These are phyloP conservation scores for Plemyria rubiginata DNA, from an alignment of 2,888 invertebrate genomes.

Conservation along the genomic window DNA sequence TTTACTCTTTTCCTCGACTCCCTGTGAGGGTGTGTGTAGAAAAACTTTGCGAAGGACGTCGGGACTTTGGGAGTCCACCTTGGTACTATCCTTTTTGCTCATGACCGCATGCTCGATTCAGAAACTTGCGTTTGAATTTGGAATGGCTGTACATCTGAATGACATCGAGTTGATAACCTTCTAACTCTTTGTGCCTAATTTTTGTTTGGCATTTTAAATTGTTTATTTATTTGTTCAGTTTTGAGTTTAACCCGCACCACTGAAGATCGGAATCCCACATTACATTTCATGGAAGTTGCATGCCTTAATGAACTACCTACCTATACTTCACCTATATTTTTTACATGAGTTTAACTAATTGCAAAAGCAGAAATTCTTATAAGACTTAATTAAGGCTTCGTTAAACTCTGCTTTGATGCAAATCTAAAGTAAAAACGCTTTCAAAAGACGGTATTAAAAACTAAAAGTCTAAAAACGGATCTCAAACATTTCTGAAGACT, in stretches of 20 bases:
- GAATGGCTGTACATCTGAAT: slow-evolving; percentile 32
- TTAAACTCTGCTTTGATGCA: slow-evolving; percentile 72
- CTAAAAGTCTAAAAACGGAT: slow-evolving; percentile 56
- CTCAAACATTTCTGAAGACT: slow-evolving; percentile 55
- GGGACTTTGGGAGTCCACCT: slow-evolving; percentile 16
- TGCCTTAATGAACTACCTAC: background rate
- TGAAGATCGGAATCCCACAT: background rate
- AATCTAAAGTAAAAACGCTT: slow-evolving; percentile 64
- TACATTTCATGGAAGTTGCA: background rate
- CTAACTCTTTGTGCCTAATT: background rate
- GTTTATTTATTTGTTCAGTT: background rate
- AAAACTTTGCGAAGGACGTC: slow-evolving; percentile 49
- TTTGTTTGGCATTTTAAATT: too few relatives aligned
- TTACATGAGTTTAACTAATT: slow-evolving; percentile 56
- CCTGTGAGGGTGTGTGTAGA: slow-evolving; percentile 61
- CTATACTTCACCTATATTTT: background rate
- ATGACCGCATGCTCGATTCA: slow-evolving; percentile 23
- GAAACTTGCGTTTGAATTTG: slow-evolving; percentile 53
- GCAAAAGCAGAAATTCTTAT: slow-evolving; percentile 65
- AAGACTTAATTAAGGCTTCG: slow-evolving; percentile 74
- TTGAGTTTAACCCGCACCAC: background rate
- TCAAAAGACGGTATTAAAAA: slow-evolving; percentile 67
- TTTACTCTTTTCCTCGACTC: slow-evolving; percentile 55
- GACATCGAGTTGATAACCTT: background rate
- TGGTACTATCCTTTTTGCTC: slow-evolving; percentile 19